Percentiles rank a stretch among this genome's conserved stretches.
Conservation (phyloP, 2,888 invertebrate genomes). For the Meteorus colon region DNA sequence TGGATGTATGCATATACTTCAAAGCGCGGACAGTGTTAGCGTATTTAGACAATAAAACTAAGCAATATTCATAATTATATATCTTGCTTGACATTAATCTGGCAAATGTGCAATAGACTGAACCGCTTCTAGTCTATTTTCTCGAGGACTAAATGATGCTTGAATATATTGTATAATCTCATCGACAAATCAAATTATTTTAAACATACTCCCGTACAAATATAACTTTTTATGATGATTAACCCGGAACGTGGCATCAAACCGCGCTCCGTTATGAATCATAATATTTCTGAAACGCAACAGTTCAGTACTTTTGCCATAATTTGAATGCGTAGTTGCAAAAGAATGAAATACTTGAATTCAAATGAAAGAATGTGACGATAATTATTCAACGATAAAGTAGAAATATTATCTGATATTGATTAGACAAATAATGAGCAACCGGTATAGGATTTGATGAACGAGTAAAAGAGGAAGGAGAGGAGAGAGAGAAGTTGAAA, state of each 20-base stretch:
- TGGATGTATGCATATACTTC: constrained; percentile 17
- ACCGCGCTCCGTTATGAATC: not conserved
- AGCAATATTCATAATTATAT: constrained; percentile 29
- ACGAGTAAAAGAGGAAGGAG: not conserved
- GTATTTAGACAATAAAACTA: constrained; percentile 18
- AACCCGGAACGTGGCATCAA: not conserved
- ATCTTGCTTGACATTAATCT: constrained; percentile 10
- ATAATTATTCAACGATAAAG: not conserved
- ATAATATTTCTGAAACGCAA: not conserved
- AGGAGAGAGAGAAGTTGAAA: constrained; percentile 39
- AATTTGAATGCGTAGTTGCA: not conserved
- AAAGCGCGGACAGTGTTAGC: constrained; percentile 7
- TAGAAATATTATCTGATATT: constrained; percentile 3
- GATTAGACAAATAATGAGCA: constrained; percentile 11
- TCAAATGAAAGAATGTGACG: not conserved
- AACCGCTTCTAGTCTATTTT: not conserved
- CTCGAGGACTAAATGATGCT: not conserved
- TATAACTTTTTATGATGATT: not conserved
- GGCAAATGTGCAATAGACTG: constrained; percentile 4
- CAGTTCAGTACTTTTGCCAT: not conserved
- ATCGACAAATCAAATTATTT: constrained; percentile 18
- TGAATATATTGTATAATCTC: not conserved
- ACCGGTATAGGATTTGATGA: constrained; percentile 3
- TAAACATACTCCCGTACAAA: not conserved
- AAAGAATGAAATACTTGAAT: not conserved